Conservation (phyloP, 1,140 invertebrate genomes). For the Ceratina japonica region DNA sequence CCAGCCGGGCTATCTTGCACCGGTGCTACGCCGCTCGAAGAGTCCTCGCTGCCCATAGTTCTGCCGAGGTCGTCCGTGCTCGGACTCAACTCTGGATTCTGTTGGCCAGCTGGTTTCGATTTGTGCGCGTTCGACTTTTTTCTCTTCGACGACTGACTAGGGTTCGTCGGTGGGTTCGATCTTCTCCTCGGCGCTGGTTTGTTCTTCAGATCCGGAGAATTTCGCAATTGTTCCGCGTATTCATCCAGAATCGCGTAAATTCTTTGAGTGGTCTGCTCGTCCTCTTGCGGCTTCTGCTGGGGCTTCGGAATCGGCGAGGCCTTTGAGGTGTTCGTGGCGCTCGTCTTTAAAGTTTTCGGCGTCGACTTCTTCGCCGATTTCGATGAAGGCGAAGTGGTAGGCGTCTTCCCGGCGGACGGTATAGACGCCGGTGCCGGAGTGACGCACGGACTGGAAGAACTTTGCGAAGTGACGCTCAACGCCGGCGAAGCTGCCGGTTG, state of each 20-base stretch:
- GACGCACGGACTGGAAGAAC: constrained; percentile 82
- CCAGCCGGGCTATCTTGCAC: constrained; percentile 77
- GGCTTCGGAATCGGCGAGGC: constrained; percentile 84
- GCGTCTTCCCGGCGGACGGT: constrained; percentile 73
- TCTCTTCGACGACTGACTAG: constrained; percentile 84
- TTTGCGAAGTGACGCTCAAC: constrained; percentile 82
- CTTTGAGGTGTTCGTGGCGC: constrained; percentile 82
- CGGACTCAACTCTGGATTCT: constrained; percentile 81
- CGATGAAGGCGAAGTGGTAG: constrained; percentile 73
- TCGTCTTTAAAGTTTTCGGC: constrained; percentile 81
- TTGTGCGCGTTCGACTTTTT: constrained; percentile 85
- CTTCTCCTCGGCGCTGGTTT: constrained; percentile 88
- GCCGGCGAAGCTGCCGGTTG: constrained; percentile 82
- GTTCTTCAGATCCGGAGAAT: constrained; percentile 89
- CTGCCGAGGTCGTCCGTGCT: constrained; percentile 83
- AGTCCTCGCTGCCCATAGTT: constrained; percentile 86
- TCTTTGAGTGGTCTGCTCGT: constrained; percentile 89
- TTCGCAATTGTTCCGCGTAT: constrained; percentile 89
- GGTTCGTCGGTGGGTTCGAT: constrained; percentile 87
- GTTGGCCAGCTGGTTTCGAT: constrained; percentile 79
- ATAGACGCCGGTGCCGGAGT: constrained; percentile 79
- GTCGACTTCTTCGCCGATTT: constrained; percentile 80
- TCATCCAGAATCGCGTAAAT: constrained; percentile 90
- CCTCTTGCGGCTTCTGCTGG: constrained; percentile 88
- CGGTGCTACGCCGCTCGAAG: constrained; percentile 84